phyloP scores from a whole-genome alignment of 2,113 vertebrate species.

The Puma concolor region DNA sequence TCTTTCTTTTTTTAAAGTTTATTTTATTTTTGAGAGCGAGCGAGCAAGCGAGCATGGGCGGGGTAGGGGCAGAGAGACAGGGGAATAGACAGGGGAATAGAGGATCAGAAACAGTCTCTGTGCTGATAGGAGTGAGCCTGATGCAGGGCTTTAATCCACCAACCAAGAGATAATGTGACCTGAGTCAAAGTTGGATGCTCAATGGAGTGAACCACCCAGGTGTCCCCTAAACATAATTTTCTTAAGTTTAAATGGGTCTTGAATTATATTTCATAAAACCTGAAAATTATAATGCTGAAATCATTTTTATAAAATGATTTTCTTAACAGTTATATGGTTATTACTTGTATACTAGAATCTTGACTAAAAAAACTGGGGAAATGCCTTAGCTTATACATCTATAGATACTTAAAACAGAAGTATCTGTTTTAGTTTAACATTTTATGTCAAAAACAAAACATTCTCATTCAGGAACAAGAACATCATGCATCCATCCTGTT shows the following conservation, averaged over 20 bases:
- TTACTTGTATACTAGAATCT: background rate
- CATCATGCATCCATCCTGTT: background rate
- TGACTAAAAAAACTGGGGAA: background rate
- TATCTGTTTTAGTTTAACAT: background rate
- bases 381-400: background rate
- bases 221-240: background rate
- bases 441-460: background rate
- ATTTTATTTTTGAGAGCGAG: no score
- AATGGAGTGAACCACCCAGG: no score
- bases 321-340: slow-evolving; percentile 21
- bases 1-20: background rate
- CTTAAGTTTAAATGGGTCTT: background rate
- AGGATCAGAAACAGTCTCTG: no score
- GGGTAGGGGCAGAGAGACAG: no score
- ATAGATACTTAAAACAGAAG: background rate
- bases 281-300: background rate
- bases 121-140: no score
- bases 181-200: no score
- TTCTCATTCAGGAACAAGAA: background rate
- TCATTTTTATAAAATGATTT: background rate
- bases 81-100: no score
- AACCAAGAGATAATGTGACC: no score
- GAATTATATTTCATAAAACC: background rate
- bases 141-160: no score
- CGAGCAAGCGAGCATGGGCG: no score